Evolutionary conservation across 2,888 invertebrate genomes (phyloP).

Genomic region (Eupithecia subumbrata): DNA sequence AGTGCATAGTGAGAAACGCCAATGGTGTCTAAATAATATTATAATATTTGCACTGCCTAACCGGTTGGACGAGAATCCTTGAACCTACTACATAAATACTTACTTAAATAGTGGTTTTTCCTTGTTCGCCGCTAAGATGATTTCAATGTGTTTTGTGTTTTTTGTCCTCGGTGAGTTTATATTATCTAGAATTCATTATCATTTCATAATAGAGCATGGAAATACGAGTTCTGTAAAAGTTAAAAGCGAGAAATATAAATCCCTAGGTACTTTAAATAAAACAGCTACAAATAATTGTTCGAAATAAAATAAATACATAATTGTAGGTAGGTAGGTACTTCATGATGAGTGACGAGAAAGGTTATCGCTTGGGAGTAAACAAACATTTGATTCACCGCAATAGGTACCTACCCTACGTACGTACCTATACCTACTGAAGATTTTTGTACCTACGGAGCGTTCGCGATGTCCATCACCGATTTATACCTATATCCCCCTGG

Average conservation of each 20-base stretch:
- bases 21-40: conserved; percentile 47
- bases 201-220: neutral
- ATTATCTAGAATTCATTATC: conserved; percentile 23
- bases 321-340: neutral
- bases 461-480: neutral
- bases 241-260: neutral
- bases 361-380: conserved; percentile 20
- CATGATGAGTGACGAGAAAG: neutral
- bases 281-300: neutral
- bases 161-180: conserved; percentile 73
- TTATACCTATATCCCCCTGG: too few species aligned
- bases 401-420: neutral
- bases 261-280: neutral
- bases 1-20: conserved; percentile 41
- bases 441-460: neutral
- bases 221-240: neutral
- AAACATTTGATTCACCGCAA: neutral
- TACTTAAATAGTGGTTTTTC: conserved; percentile 61
- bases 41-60: conserved; percentile 40
- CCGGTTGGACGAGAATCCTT: conserved; percentile 53
- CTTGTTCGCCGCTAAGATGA: conserved; percentile 65
- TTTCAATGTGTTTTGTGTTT: conserved; percentile 61
- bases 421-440: neutral
- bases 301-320: neutral
- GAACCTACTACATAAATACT: conserved; percentile 50